phyloP scores from a whole-genome alignment of 2,888 invertebrate species.

The Petrolisthes manimaculis region DNA sequence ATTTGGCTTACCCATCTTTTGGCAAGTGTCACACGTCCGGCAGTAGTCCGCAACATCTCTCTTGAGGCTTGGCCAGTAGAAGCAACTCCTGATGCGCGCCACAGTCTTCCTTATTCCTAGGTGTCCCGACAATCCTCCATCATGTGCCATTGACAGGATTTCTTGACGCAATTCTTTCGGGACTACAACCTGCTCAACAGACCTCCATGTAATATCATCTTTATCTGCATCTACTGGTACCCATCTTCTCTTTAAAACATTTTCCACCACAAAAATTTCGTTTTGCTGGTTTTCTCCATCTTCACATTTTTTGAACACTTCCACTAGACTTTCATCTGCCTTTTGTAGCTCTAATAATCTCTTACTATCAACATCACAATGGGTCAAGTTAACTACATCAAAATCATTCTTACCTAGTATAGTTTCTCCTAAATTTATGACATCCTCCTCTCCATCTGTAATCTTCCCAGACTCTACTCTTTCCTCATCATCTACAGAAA shows the following conservation, averaged over 20 bases:
- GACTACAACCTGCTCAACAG: not conserved
- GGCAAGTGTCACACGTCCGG: conserved; percentile 10
- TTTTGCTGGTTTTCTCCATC: not conserved
- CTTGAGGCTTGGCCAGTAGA: conserved; percentile 14
- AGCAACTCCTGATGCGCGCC: not conserved
- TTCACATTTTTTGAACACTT: not conserved
- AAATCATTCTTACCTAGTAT: too few species aligned
- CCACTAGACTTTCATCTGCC: not conserved
- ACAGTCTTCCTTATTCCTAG: conserved; percentile 11
- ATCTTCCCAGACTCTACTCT: too few species aligned
- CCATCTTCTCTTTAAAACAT: not conserved
- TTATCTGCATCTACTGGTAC: not conserved
- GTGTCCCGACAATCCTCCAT: not conserved
- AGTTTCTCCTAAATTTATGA: too few species aligned
- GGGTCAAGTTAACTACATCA: not conserved
- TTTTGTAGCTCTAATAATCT: not conserved
- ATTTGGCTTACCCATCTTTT: conserved; percentile 19
- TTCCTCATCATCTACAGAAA: too few species aligned
- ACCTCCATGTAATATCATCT: not conserved
- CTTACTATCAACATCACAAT: not conserved
- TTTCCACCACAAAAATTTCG: not conserved
- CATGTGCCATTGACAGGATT: not conserved
- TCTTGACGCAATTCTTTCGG: not conserved
- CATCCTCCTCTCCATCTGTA: too few species aligned
- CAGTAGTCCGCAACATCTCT: not conserved